Percentiles rank a stretch among this genome's conserved stretches.
These are phyloP conservation scores for Zoanthus sociatus DNA, from an alignment of 92 coral and sea anemone genomes.

Conservation along the genomic window DNA sequence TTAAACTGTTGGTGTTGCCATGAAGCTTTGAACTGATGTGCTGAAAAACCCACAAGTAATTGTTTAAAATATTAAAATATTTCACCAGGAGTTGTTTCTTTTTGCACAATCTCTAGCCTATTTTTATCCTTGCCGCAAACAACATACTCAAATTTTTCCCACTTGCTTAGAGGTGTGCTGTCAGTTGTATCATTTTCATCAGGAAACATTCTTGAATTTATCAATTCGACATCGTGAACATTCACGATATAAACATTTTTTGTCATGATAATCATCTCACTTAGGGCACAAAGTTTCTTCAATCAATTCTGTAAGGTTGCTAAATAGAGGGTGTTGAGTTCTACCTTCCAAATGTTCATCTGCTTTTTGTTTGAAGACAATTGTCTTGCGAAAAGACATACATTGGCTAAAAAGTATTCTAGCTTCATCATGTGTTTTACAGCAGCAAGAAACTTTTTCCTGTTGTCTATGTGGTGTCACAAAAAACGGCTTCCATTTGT, in stretches of 20 bases:
- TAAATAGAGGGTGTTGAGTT: background rate
- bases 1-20: conserved; percentile 48
- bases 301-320: conserved; percentile 10
- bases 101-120: conserved; percentile 24
- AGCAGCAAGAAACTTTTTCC: conserved; percentile 2
- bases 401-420: conserved; percentile 45
- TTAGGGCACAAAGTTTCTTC: conserved; percentile 36
- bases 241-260: conserved; percentile 17
- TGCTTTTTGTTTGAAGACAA: background rate
- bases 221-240: conserved; percentile 14
- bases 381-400: conserved; percentile 54
- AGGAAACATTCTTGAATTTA: background rate
- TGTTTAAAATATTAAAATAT: conserved; percentile 7
- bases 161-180: conserved; percentile 29
- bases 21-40: conserved; percentile 49
- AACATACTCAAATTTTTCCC: conserved; percentile 52
- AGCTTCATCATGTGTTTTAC: conserved; percentile 52
- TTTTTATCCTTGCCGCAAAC: conserved; percentile 37
- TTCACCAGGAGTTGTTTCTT: background rate
- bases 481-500: conserved; percentile 61
- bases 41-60: conserved; percentile 7
- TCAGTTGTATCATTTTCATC: conserved; percentile 36
- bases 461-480: conserved; percentile 44
- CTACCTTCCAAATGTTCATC: background rate
- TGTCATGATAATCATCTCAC: conserved; percentile 17